phyloP scores from a whole-genome alignment of 1,140 invertebrate genomes.

The Bactericera cockerelli region DNA sequence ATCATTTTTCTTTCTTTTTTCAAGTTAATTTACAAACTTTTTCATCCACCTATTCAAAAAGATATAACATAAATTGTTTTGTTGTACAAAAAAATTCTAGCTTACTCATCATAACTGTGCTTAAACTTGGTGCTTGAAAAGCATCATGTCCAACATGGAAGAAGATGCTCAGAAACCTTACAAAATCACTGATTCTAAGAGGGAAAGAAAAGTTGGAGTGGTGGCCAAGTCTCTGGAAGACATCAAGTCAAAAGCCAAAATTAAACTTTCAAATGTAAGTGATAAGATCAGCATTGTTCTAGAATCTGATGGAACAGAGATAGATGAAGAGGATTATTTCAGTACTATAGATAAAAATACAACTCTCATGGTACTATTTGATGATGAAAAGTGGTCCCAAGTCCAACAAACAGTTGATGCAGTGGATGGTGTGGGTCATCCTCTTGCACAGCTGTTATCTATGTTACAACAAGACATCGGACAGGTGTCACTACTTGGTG shows the following conservation, averaged over 20 bases:
- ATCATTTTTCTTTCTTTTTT: too few species aligned
- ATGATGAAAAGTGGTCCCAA: constrained; percentile 22
- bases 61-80: too few species aligned
- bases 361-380: constrained; percentile 53
- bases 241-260: constrained; percentile 29
- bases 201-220: constrained; percentile 62
- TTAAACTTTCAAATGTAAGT: constrained; percentile 18
- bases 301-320: constrained; percentile 70
- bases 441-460: constrained; percentile 41
- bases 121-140: too few species aligned
- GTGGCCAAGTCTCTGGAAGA: constrained; percentile 59
- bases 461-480: constrained; percentile 54
- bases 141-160: too few species aligned
- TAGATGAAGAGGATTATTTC: constrained; percentile 78
- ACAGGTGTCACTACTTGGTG: constrained; percentile 62
- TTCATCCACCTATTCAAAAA: too few species aligned
- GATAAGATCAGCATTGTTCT: constrained; percentile 55
- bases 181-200: constrained; percentile 49
- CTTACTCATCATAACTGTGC: too few species aligned
- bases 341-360: constrained; percentile 66
- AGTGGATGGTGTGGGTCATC: constrained; percentile 34
- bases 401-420: constrained; percentile 26
- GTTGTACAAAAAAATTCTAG: too few species aligned
- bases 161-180: constrained; percentile 30
- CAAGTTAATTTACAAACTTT: too few species aligned